A percentile compares a stretch with the other conserved stretches of the same genome.
Evolutionary conservation across 2,888 invertebrate genomes (phyloP).

Genomic region (Exocentrus adspersus): DNA sequence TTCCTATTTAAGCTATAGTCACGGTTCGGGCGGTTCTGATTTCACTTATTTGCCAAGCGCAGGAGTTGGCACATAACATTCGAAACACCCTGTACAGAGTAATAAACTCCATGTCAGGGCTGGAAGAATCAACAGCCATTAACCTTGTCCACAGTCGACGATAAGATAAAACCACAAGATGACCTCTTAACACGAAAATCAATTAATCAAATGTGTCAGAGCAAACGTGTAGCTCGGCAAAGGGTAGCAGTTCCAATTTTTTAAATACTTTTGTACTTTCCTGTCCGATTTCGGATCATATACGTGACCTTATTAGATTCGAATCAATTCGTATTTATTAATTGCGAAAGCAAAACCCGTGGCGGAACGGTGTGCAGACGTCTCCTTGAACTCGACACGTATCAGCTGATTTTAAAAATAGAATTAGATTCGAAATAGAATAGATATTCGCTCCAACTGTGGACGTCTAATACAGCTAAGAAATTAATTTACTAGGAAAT

Average conservation of each 20-base stretch:
- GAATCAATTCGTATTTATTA: background rate
- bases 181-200: too few relatives aligned
- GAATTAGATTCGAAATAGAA: too few relatives aligned
- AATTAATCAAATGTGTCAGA: too few relatives aligned
- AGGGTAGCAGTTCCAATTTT: background rate
- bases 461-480: background rate
- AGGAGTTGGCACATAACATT: background rate
- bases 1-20: background rate
- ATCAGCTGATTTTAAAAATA: slow-evolving; percentile 3
- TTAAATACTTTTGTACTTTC: background rate
- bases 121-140: too few relatives aligned
- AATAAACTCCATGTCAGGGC: too few relatives aligned
- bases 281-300: background rate
- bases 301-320: background rate
- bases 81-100: too few relatives aligned
- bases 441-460: too few relatives aligned
- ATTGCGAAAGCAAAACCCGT: background rate
- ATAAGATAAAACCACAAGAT: too few relatives aligned
- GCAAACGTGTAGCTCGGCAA: background rate
- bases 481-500: background rate
- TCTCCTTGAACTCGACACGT: background rate
- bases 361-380: background rate
- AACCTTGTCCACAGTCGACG: too few relatives aligned
- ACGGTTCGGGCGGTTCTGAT: background rate
- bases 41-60: background rate